These are phyloP conservation scores for Uromys caudimaculatus DNA, from an alignment of 2,797 vertebrate genomes.

Conservation along the genomic window DNA sequence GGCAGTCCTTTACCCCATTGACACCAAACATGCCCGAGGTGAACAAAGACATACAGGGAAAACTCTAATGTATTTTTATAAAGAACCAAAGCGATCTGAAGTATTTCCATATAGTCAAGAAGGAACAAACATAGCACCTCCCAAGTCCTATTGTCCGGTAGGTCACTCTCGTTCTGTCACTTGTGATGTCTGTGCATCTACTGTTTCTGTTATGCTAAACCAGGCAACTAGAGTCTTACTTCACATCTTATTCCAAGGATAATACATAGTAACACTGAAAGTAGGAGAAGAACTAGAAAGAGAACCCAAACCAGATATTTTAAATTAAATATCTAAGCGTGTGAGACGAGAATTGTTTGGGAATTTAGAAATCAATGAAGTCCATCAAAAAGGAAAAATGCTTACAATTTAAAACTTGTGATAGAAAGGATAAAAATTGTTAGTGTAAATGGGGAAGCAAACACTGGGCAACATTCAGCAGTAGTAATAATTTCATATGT, in stretches of 20 bases:
- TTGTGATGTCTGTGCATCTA: neutral
- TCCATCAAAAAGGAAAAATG: neutral
- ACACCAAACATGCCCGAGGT: neutral
- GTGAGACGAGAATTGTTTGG: neutral
- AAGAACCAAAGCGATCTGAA: neutral
- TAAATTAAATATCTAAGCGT: neutral
- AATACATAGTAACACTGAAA: neutral
- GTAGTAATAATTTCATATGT: neutral
- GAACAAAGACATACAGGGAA: neutral
- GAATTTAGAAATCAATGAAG: neutral
- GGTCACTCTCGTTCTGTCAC: neutral
- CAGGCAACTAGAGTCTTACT: accelerated
- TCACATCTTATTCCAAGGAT: neutral
- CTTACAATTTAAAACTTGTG: neutral
- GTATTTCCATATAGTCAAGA: neutral
- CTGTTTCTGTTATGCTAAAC: neutral
- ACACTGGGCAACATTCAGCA: neutral
- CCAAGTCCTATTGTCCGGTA: neutral
- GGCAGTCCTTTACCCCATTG: neutral
- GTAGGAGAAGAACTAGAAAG: neutral
- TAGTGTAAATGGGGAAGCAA: neutral
- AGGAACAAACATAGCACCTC: neutral
- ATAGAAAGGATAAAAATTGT: neutral
- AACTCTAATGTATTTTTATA: neutral
- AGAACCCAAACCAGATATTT: neutral